Percentiles rank a stretch among this genome's conserved stretches.
These are phyloP conservation scores for Drosophila maculinotata DNA, from an alignment of 2,888 invertebrate genomes.

Conservation along the genomic window DNA sequence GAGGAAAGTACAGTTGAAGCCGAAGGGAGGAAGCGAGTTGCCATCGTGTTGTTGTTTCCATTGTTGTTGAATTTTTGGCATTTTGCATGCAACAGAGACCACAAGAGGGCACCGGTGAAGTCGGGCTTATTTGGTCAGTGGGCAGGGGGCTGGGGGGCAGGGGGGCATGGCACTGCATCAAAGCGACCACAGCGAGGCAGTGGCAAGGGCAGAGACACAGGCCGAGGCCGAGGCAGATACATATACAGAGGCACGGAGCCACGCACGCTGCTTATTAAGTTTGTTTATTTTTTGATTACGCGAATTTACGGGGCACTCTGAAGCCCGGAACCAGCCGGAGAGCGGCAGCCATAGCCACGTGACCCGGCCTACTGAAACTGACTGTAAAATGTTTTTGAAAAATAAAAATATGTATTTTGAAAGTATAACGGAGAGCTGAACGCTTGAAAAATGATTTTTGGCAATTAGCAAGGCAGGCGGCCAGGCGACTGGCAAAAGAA, in stretches of 20 bases:
- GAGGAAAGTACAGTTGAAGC: constrained; percentile 25
- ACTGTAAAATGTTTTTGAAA: constrained; percentile 33
- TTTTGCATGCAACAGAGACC: constrained; percentile 46
- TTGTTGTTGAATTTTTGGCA: constrained; percentile 50
- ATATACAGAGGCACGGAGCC: constrained; percentile 26
- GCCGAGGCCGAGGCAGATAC: constrained; percentile 2
- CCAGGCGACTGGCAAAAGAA: constrained; percentile 34
- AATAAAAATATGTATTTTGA: neutral
- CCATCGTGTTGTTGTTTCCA: constrained; percentile 20
- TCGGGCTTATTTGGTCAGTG: neutral
- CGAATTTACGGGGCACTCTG: constrained; percentile 56
- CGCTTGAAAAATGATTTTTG: constrained; percentile 79
- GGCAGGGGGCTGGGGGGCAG: no score
- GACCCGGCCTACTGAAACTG: constrained; percentile 32
- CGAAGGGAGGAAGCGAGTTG: constrained; percentile 17
- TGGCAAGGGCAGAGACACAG: neutral
- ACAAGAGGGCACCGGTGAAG: constrained; percentile 28
- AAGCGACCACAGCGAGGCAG: constrained; percentile 40
- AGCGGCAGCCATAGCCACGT: constrained; percentile 35
- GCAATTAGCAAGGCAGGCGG: constrained; percentile 71
- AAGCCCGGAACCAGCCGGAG: constrained; percentile 20
- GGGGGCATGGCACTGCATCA: constrained; percentile 48
- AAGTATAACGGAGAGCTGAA: constrained; percentile 26
- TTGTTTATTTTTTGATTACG: constrained; percentile 78
- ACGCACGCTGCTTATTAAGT: constrained; percentile 62